Conservation (phyloP, 2,888 invertebrate genomes). For the Lepidochitona cinerea region DNA sequence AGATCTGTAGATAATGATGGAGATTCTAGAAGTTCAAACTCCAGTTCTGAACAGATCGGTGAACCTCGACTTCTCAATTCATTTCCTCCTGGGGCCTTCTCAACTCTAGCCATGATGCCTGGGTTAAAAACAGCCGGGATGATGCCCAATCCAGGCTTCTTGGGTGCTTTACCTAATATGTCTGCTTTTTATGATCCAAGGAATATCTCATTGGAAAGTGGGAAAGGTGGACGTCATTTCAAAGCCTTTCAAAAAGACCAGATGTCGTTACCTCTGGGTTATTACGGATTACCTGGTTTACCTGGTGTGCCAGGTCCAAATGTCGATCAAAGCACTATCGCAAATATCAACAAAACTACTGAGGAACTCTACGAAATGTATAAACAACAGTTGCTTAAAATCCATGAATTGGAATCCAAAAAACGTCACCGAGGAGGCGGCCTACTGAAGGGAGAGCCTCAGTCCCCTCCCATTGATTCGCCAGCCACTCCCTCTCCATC, state of each 20-base stretch:
- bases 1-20: not conserved
- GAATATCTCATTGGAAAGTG: not conserved
- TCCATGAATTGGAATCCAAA: conserved; percentile 43
- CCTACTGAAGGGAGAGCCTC: not conserved
- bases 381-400: conserved; percentile 51
- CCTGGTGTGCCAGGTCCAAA: conserved; percentile 47
- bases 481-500: conserved; percentile 22
- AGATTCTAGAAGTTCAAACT: not conserved
- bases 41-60: conserved; percentile 7
- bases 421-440: not conserved
- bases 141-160: conserved; percentile 6
- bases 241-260: conserved; percentile 81
- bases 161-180: conserved; percentile 7
- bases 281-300: conserved; percentile 58
- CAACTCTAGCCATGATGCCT: conserved; percentile 11
- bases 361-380: conserved; percentile 62
- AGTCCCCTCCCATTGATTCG: conserved; percentile 21
- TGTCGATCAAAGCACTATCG: conserved; percentile 46
- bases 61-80: conserved; percentile 19
- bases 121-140: conserved; percentile 16
- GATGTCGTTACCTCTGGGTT: conserved; percentile 74
- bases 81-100: conserved; percentile 12
- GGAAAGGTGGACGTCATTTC: conserved; percentile 64
- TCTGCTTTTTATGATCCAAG: conserved; percentile 3
- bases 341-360: conserved; percentile 45